phyloP scores from a whole-genome alignment of 2,113 vertebrate genomes.

The Marmota flaviventris region DNA sequence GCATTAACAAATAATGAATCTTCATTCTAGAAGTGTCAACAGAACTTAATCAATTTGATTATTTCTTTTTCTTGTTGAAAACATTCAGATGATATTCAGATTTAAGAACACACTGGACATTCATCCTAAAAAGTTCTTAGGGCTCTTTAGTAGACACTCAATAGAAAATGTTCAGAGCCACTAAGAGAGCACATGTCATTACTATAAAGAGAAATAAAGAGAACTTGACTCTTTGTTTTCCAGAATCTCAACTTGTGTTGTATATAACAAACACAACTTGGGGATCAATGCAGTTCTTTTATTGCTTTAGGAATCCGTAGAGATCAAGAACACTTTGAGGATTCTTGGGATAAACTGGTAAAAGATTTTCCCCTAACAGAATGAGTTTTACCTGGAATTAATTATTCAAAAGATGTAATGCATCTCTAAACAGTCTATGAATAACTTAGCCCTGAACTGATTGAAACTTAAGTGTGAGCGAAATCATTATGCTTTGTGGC shows the following conservation, averaged over 20 bases:
- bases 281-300: background rate
- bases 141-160: background rate
- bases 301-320: background rate
- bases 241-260: background rate
- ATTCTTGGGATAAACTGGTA: slow-evolving; percentile 36
- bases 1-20: background rate
- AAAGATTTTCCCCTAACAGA: slow-evolving; percentile 28
- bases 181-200: background rate
- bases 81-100: slow-evolving; percentile 39
- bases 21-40: background rate
- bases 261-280: slow-evolving; percentile 48
- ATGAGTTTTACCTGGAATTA: slow-evolving; percentile 65
- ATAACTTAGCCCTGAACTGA: slow-evolving; percentile 50
- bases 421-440: slow-evolving; percentile 63
- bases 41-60: slow-evolving; percentile 58
- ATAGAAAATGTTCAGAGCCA: slow-evolving; percentile 31
- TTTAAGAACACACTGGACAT: slow-evolving; percentile 30
- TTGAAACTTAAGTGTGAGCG: slow-evolving; percentile 53
- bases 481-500: slow-evolving; percentile 54
- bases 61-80: slow-evolving; percentile 47
- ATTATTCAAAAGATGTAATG: slow-evolving; percentile 60
- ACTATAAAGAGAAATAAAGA: slow-evolving; percentile 28
- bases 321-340: background rate
- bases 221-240: background rate
- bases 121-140: slow-evolving; percentile 5